These are phyloP conservation scores for Sternotherus odoratus DNA, from an alignment of 2,797 vertebrate genomes.

Conservation along the genomic window DNA sequence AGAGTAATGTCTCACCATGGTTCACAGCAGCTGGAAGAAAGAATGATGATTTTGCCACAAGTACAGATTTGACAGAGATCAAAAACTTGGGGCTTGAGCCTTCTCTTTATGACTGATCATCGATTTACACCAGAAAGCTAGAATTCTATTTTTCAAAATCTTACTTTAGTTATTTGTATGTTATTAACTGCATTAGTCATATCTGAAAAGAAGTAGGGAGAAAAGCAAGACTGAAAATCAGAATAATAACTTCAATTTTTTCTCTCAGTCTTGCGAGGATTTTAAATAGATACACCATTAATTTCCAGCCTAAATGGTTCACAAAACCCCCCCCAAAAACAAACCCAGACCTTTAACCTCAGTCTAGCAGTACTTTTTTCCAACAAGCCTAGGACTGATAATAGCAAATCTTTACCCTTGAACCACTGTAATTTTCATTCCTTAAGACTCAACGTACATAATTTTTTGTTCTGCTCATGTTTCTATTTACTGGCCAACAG, in stretches of 20 bases:
- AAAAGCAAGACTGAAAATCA: neutral
- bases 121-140: conserved; percentile 10
- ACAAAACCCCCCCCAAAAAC: too few relatives aligned
- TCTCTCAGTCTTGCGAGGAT: neutral
- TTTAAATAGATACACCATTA: neutral
- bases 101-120: neutral
- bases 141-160: neutral
- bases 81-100: conserved; percentile 9
- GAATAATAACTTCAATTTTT: rapidly evolving
- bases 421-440: neutral
- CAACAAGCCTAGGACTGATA: neutral
- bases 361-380: neutral
- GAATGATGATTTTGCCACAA: conserved; percentile 39
- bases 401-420: neutral
- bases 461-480: neutral
- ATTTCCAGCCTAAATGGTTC: neutral
- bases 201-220: conserved; percentile 11
- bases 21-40: neutral
- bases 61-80: conserved; percentile 7
- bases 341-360: too few relatives aligned
- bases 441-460: neutral
- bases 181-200: conserved; percentile 1
- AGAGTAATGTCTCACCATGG: neutral
- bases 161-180: neutral
- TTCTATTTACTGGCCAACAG: neutral